Percentiles rank a stretch among this genome's conserved stretches.
Evolutionary conservation across 2,797 vertebrate species (phyloP).

Genomic region (Xenopus petersii): DNA sequence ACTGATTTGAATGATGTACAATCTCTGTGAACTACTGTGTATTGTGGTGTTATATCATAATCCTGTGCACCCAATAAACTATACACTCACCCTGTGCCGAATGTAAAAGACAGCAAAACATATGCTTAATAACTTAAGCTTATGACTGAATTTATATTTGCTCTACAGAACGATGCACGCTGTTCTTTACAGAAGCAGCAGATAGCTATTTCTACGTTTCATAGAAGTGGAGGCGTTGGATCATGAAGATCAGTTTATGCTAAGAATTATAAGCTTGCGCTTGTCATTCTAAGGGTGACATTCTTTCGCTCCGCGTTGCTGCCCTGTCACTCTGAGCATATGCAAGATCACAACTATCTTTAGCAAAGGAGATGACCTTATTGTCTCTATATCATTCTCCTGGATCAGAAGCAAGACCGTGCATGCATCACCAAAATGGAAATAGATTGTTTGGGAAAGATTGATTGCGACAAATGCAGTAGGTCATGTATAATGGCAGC

Average conservation of each 20-base stretch:
- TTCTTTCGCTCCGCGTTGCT: neutral
- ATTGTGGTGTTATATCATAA: too few species aligned
- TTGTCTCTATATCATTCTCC: slow-evolving; percentile 1
- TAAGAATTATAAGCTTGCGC: neutral
- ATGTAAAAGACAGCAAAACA: too few species aligned
- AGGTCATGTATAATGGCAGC: neutral
- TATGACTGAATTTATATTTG: too few species aligned
- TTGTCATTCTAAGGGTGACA: slow-evolving; percentile 3
- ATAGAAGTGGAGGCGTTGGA: neutral
- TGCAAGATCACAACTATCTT: slow-evolving; percentile 7
- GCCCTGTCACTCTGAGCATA: neutral
- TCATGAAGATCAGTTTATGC: neutral
- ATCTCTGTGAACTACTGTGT: too few species aligned
- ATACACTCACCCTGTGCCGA: too few species aligned
- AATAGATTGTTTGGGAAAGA: slow-evolving; percentile 1
- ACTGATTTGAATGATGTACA: too few species aligned
- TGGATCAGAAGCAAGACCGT: neutral
- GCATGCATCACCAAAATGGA: slow-evolving; percentile 3
- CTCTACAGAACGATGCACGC: too few species aligned
- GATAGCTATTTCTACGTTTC: too few species aligned
- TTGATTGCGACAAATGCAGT: neutral
- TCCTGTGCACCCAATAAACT: too few species aligned
- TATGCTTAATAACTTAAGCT: too few species aligned
- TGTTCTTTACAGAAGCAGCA: too few species aligned
- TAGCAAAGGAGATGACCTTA: slow-evolving; percentile 6